Percentiles rank a stretch among this genome's conserved stretches.
phyloP scores from a whole-genome alignment of 2,888 invertebrate genomes.

The Ligdia adustata region DNA sequence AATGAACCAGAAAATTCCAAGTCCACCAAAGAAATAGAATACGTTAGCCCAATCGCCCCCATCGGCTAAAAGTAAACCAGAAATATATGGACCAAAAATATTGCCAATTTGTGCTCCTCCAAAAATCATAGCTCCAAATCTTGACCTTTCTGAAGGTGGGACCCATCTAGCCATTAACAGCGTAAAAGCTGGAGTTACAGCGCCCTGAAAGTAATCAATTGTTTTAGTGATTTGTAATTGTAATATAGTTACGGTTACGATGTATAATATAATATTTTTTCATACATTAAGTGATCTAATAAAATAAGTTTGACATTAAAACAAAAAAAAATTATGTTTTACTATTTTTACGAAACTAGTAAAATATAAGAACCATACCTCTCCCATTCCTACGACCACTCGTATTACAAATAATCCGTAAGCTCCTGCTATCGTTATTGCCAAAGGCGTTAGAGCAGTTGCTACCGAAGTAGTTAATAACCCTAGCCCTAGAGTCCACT shows the following conservation, averaged over 20 bases:
- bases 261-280: too few relatives aligned
- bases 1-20: slow-evolving; percentile 81
- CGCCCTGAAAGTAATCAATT: slow-evolving; percentile 74
- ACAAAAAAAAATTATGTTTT: too few relatives aligned
- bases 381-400: slow-evolving; percentile 83
- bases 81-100: slow-evolving; percentile 77
- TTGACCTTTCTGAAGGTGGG: slow-evolving; percentile 81
- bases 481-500: slow-evolving; percentile 91
- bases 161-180: slow-evolving; percentile 85
- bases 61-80: slow-evolving; percentile 70
- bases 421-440: slow-evolving; percentile 83
- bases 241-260: too few relatives aligned
- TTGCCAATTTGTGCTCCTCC: slow-evolving; percentile 84
- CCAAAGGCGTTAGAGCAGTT: slow-evolving; percentile 89
- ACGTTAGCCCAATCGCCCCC: slow-evolving; percentile 82
- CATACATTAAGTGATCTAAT: too few relatives aligned
- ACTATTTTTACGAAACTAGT: too few relatives aligned
- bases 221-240: too few relatives aligned
- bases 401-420: slow-evolving; percentile 82
- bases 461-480: slow-evolving; percentile 90
- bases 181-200: slow-evolving; percentile 85
- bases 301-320: too few relatives aligned
- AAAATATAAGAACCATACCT: too few relatives aligned
- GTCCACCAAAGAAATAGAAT: slow-evolving; percentile 82
- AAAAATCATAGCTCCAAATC: slow-evolving; percentile 84